Evolutionary conservation across 2,113 vertebrate genomes (phyloP).

Genomic region (Dendrocopos noguchii): DNA sequence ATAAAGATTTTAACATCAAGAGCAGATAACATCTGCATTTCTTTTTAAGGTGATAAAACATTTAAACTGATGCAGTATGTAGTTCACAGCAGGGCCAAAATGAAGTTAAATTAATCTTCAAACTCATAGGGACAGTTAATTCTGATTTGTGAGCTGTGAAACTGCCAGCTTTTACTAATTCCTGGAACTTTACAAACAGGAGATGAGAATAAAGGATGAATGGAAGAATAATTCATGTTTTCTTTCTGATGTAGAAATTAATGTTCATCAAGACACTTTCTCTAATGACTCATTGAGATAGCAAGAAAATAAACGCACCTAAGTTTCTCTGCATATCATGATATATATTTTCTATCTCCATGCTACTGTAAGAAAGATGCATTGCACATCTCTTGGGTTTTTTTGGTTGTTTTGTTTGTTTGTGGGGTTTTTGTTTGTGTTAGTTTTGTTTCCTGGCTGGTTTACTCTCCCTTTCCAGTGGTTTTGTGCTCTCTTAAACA

Average conservation of each 20-base stretch:
- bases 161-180: slow-evolving; percentile 64
- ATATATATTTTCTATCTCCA: background rate
- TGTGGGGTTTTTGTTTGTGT: background rate
- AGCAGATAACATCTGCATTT: background rate
- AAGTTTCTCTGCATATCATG: slow-evolving; percentile 16
- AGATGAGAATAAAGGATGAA: slow-evolving; percentile 58
- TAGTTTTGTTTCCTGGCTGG: background rate
- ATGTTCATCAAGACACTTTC: slow-evolving; percentile 52
- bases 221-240: slow-evolving; percentile 3
- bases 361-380: background rate
- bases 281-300: slow-evolving; percentile 35
- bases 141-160: slow-evolving; percentile 60
- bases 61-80: slow-evolving; percentile 41
- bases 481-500: background rate
- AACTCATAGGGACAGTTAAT: slow-evolving; percentile 52
- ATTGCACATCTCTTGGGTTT: background rate
- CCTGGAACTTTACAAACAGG: slow-evolving; percentile 54
- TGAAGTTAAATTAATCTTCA: slow-evolving; percentile 55
- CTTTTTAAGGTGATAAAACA: slow-evolving; percentile 24
- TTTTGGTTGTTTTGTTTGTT: background rate
- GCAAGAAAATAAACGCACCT: slow-evolving; percentile 40
- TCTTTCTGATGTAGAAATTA: slow-evolving; percentile 43
- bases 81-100: slow-evolving; percentile 15
- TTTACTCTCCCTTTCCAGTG: background rate
- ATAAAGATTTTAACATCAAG: no score